Evolutionary conservation across 2,888 invertebrate genomes (phyloP), one percentile per base, ranked within the genome.

Genomic region (Meteorus colon): DNA sequence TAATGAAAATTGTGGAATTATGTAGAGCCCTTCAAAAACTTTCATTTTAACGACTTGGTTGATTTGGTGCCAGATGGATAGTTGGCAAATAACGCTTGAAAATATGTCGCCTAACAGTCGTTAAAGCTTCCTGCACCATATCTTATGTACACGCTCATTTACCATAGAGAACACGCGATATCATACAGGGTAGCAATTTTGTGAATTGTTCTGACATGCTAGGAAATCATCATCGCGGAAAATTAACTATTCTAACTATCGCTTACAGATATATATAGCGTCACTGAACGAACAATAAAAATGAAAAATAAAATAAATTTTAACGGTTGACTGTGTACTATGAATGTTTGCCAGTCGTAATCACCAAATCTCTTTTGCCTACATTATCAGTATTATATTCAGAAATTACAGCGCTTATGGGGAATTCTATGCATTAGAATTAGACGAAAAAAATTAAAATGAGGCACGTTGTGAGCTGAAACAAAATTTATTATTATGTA

Each of bases 81-180:
- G 48, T 65, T 55, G 55, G n/a, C 65, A 16, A 81, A 77, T 77
- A 73, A 59, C 66, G 69, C 77, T 72, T 72, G 74, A n/a, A 79
- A 79, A 82, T 76, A 77, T 77, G 78, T 79, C 81, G 77, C 79
- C 77, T 68, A 73, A 74, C 75, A 77, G 79, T 80, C 80, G 77
- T 72, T 69, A 76, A 74, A 76, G 67, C 55, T 19, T 55, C 8
- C n/a, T 55, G 55, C n/a, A 55, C 19, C 75, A 77, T 67, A 63
- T 45, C 75, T 75, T 73, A 67, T 51, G 12, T 16, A 65, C 48
- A 66, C 29, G 65, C 63, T 65, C 66, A 73, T 69, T 73, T 19
- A 55, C 67, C 29, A 62, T 68, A 70, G 19, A 48, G 37, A 62
- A 77, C 81, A 81, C 80, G 80, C 81, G 76, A 81, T 81, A 67